phyloP scores from a whole-genome alignment of 2,888 invertebrate genomes.

The Lochmaea crataegi region DNA sequence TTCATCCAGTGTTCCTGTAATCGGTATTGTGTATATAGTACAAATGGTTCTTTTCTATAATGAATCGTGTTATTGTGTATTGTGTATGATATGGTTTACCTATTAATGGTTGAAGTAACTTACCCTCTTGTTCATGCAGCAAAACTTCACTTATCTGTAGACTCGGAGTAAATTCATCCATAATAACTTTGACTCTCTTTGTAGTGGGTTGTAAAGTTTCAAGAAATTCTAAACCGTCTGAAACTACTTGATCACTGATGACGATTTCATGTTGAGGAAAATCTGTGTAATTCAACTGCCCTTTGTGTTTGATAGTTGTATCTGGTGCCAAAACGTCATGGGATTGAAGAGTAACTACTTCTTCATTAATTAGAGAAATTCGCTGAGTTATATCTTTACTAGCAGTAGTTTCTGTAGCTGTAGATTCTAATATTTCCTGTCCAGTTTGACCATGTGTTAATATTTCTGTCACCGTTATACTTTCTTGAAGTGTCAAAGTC shows the following conservation, averaged over 20 bases:
- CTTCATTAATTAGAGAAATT: constrained; percentile 64
- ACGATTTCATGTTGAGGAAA: constrained; percentile 64
- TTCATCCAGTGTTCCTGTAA: constrained; percentile 64
- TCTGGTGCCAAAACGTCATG: constrained; percentile 57
- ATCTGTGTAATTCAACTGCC: constrained; percentile 48
- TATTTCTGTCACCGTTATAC: constrained; percentile 63
- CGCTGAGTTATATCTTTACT: constrained; percentile 64
- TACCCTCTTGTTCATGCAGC: constrained; percentile 66
- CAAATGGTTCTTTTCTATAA: constrained; percentile 33
- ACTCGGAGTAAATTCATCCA: constrained; percentile 62
- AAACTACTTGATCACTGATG: constrained; percentile 66
- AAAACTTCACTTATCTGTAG: constrained; percentile 66
- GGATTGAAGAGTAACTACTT: constrained; percentile 59
- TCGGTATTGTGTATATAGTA: constrained; percentile 43
- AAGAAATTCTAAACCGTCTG: constrained; percentile 66
- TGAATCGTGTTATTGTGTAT: constrained; percentile 44
- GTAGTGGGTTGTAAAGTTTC: constrained; percentile 63
- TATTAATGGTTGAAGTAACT: constrained; percentile 57
- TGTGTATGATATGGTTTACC: constrained; percentile 44
- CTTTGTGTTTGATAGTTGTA: constrained; percentile 52
- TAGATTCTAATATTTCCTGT: constrained; percentile 62
- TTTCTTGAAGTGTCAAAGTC: constrained; percentile 58
- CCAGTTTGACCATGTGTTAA: constrained; percentile 60
- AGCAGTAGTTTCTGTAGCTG: constrained; percentile 65
- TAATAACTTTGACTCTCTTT: constrained; percentile 63